These are phyloP conservation scores for Ailurus styani DNA, from an alignment of 2,113 vertebrate genomes.

Conservation along the genomic window DNA sequence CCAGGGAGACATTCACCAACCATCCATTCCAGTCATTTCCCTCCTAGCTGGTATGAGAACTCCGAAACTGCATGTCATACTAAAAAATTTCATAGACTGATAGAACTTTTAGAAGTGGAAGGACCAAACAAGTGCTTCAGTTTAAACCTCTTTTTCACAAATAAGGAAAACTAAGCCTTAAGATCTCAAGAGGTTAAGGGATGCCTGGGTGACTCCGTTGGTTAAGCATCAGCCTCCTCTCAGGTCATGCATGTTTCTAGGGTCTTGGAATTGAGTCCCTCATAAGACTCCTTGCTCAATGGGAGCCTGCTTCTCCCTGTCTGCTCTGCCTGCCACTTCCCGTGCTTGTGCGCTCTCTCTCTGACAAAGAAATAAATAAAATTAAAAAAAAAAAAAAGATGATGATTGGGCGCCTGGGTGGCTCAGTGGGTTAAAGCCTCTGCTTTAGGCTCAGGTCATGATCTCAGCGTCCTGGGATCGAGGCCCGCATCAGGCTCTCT, in stretches of 20 bases:
- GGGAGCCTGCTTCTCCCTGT: background rate
- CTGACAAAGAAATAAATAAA: background rate
- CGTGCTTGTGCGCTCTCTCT: background rate
- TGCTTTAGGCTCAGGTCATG: no score
- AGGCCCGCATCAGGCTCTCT: no score
- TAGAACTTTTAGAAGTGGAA: background rate
- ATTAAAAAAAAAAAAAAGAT: background rate
- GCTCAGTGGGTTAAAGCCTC: no score
- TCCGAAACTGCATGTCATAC: no score
- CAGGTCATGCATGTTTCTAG: background rate
- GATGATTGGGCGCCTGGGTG: no score
- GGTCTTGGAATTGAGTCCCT: background rate
- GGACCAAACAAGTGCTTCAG: background rate
- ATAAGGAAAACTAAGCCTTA: background rate
- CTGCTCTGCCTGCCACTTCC: background rate
- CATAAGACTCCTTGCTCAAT: background rate
- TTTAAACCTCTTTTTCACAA: background rate
- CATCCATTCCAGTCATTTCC: background rate
- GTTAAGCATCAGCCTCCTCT: background rate
- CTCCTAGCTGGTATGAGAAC: background rate
- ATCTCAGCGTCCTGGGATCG: no score
- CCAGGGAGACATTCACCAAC: background rate
- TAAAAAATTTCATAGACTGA: background rate
- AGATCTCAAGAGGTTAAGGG: background rate
- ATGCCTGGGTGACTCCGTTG: background rate